Percentiles rank a stretch among this genome's conserved stretches.
These are phyloP conservation scores for Gadus chalcogrammus DNA, from an alignment of 2,113 vertebrate genomes.

Conservation along the genomic window DNA sequence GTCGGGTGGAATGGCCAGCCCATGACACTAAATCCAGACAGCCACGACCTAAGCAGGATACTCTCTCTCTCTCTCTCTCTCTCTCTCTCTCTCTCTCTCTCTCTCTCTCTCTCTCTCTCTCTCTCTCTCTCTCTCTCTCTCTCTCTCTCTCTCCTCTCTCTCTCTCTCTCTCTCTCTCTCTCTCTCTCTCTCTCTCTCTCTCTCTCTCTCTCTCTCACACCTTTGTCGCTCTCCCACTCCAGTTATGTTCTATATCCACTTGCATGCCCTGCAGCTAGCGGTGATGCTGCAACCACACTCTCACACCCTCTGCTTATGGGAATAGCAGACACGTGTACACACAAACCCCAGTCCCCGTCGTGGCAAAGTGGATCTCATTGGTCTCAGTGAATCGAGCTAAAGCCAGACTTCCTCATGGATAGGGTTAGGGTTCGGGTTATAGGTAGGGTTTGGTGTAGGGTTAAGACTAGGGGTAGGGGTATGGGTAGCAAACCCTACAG, in stretches of 20 bases:
- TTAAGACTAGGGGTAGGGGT: no score
- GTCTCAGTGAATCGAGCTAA: not conserved
- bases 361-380: not conserved
- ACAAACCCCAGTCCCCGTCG: not conserved
- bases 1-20: conserved; percentile 35
- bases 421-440: no score
- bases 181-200: conserved; percentile 27
- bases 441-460: no score
- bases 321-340: not conserved
- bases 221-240: conserved; percentile 15
- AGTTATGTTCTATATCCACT: not conserved
- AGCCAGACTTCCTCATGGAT: not conserved
- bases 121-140: conserved; percentile 33
- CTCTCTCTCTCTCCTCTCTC: conserved; percentile 29
- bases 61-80: conserved; percentile 40
- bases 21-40: conserved; percentile 45
- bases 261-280: not conserved
- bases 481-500: not conserved
- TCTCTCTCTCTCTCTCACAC: not conserved
- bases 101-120: not conserved
- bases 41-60: conserved; percentile 43
- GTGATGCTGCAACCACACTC: conserved; percentile 12
- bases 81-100: conserved; percentile 34
- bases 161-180: conserved; percentile 36
- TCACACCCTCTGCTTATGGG: conserved; percentile 1